phyloP scores from a whole-genome alignment of 2,888 invertebrate species.

The Bugulina stolonifera region DNA sequence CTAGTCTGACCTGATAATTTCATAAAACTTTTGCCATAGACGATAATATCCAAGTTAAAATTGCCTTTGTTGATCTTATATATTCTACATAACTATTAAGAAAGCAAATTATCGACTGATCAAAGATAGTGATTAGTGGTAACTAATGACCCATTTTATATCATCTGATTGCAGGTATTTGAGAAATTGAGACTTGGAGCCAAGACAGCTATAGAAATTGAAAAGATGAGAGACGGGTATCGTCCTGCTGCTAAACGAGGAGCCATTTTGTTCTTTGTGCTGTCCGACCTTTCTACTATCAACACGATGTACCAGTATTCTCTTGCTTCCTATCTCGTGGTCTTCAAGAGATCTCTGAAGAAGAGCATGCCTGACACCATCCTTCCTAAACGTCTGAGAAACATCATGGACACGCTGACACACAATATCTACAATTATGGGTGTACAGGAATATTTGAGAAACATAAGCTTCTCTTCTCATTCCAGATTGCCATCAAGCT shows the following conservation, averaged over 20 bases:
- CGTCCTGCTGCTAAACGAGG: constrained; percentile 77
- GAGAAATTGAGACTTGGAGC: constrained; percentile 72
- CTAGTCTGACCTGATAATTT: too few relatives aligned
- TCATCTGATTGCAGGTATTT: constrained; percentile 61
- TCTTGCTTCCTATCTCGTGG: constrained; percentile 73
- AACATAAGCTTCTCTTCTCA: constrained; percentile 81
- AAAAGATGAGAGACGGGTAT: constrained; percentile 76
- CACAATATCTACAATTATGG: constrained; percentile 85
- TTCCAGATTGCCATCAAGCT: constrained; percentile 83
- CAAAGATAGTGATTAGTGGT: too few relatives aligned
- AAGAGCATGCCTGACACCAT: constrained; percentile 77
- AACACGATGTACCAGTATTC: constrained; percentile 91
- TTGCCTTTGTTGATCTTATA: too few relatives aligned
- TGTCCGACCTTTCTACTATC: constrained; percentile 81
- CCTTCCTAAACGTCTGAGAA: constrained; percentile 66
- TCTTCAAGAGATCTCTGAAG: constrained; percentile 73
- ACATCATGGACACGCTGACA: constrained; percentile 77
- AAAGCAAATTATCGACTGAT: too few relatives aligned
- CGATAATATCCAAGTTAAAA: too few relatives aligned
- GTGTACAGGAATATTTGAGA: constrained; percentile 84
- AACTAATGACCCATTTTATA: too few relatives aligned
- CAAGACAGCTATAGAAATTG: constrained; percentile 73
- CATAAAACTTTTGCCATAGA: too few relatives aligned
- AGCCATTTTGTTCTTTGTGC: constrained; percentile 81
- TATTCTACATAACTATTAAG: too few relatives aligned